These are phyloP conservation scores for Pandemis corylana DNA, from an alignment of 2,888 invertebrate genomes.

Conservation along the genomic window DNA sequence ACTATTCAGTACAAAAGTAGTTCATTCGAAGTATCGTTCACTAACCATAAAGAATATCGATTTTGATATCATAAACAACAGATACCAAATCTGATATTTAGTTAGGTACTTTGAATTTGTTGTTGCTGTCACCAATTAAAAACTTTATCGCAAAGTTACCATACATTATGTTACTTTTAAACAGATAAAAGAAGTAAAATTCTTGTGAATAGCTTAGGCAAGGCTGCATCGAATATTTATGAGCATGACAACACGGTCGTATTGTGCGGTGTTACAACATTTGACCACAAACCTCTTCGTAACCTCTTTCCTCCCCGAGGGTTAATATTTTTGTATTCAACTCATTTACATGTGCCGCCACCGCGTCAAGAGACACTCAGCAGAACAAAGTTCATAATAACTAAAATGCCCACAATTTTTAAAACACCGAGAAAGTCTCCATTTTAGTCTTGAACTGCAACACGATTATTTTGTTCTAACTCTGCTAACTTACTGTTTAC, in stretches of 20 bases:
- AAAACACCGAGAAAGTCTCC: constrained; percentile 25
- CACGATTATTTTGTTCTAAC: neutral
- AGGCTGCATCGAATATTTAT: constrained; percentile 3
- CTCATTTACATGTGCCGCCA: constrained; percentile 61
- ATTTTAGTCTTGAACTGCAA: neutral
- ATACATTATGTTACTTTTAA: neutral
- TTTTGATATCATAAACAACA: no score
- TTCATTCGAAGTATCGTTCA: no score
- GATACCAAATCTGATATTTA: no score
- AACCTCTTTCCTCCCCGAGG: constrained; percentile 44
- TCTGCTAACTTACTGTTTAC: no score
- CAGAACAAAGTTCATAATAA: constrained; percentile 55
- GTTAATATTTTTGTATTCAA: constrained; percentile 65
- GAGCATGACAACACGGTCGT: neutral
- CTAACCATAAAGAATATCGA: no score
- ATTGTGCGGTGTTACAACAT: constrained; percentile 13
- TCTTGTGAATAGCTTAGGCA: neutral
- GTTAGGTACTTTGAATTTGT: no score
- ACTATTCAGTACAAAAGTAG: no score
- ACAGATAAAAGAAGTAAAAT: neutral
- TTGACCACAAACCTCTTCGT: constrained; percentile 35
- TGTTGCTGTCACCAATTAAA: neutral
- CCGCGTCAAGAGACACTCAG: constrained; percentile 54
- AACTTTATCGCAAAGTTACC: neutral
- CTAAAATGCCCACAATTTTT: constrained; percentile 43